Evolutionary conservation across 1,140 invertebrate species (phyloP).

Genomic region (Littorina saxatilis): DNA sequence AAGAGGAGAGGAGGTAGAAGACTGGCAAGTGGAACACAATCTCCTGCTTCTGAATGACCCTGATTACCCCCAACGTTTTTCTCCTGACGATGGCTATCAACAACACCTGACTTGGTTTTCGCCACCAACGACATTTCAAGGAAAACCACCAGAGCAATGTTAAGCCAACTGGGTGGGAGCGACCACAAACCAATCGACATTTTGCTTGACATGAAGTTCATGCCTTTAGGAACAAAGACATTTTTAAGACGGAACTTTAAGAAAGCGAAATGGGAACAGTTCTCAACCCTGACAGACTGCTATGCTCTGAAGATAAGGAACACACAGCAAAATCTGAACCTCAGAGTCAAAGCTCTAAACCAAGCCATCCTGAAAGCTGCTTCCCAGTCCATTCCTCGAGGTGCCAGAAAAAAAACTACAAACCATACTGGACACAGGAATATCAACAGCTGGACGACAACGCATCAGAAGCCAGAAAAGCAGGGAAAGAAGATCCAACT

Average conservation of each 20-base stretch:
- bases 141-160: slow-evolving; percentile 10
- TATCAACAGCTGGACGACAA: neutral
- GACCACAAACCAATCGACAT: slow-evolving; percentile 17
- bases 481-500: neutral
- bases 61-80: slow-evolving; percentile 35
- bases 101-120: slow-evolving; percentile 29
- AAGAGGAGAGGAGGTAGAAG: slow-evolving; percentile 41
- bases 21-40: slow-evolving; percentile 23
- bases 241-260: slow-evolving; percentile 18
- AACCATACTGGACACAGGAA: slow-evolving; percentile 26
- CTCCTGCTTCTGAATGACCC: slow-evolving; percentile 28
- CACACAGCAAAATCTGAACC: slow-evolving; percentile 3
- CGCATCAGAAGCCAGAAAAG: neutral
- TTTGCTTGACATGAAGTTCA: neutral
- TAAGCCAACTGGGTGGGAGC: slow-evolving; percentile 27
- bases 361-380: slow-evolving; percentile 28
- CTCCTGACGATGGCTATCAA: slow-evolving; percentile 28
- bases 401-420: slow-evolving; percentile 30
- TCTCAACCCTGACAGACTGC: neutral
- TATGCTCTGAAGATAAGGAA: neutral
- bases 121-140: neutral
- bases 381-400: slow-evolving; percentile 15
- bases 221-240: neutral
- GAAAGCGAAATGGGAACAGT: neutral
- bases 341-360: neutral